phyloP scores from a whole-genome alignment of 2,888 invertebrate species.

The Lithophane socia region DNA sequence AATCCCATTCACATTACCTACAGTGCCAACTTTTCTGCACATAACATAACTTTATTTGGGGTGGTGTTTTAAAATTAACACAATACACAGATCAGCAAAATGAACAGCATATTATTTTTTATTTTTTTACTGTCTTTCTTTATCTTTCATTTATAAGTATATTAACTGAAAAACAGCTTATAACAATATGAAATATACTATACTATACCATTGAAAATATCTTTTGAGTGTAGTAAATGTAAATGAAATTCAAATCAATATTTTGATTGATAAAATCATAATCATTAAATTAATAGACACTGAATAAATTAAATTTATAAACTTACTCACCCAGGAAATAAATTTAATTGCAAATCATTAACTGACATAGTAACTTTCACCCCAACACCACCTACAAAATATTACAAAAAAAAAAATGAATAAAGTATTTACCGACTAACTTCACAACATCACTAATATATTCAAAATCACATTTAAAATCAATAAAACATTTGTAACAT shows the following conservation, averaged over 20 bases:
- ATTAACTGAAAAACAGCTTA: neutral
- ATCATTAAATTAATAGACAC: neutral
- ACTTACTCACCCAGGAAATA: constrained; percentile 28
- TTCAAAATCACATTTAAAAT: constrained; percentile 1
- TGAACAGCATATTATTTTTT: neutral
- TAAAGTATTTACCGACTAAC: constrained; percentile 15
- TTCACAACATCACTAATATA: constrained; percentile 27
- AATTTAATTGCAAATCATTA: constrained; percentile 4
- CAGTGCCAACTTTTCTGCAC: neutral
- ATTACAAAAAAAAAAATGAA: neutral
- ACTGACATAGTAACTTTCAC: neutral
- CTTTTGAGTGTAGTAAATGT: neutral
- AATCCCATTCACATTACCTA: neutral
- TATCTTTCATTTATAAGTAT: neutral
- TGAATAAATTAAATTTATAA: neutral
- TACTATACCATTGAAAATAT: neutral
- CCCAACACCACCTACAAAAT: constrained; percentile 7
- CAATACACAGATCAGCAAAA: neutral
- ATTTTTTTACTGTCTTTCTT: neutral
- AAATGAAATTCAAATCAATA: neutral
- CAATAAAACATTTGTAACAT: constrained; percentile 5
- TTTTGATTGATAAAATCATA: no score
- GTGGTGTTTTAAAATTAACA: neutral
- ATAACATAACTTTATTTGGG: neutral
- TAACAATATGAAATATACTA: neutral